Conservation (phyloP, 2,113 vertebrate genomes). For the Polyodon spathula region DNA sequence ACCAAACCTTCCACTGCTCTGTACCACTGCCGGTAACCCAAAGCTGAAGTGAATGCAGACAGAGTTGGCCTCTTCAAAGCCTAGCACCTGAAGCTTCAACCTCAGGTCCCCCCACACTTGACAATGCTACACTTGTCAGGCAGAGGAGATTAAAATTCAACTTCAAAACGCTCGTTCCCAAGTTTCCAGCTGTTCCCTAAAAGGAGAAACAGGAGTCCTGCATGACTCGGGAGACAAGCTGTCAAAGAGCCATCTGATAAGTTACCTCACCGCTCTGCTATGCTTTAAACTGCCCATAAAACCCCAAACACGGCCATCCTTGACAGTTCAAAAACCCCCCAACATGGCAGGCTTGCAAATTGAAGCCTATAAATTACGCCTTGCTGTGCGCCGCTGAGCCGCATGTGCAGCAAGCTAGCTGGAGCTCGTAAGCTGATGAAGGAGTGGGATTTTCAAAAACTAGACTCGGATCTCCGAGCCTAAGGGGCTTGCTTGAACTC, state of each 20-base stretch:
- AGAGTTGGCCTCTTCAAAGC: too few species aligned
- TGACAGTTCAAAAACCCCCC: conserved; percentile 29
- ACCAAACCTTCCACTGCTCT: too few species aligned
- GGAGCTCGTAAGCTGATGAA: conserved; percentile 24
- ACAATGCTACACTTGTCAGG: too few species aligned
- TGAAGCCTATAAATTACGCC: conserved; percentile 38
- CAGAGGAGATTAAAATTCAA: too few species aligned
- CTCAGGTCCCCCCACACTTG: too few species aligned
- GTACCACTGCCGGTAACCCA: too few species aligned
- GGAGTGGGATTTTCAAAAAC: conserved; percentile 7
- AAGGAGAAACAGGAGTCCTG: too few species aligned
- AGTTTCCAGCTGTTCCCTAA: too few species aligned
- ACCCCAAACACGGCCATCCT: conserved; percentile 20
- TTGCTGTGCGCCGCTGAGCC: conserved; percentile 27
- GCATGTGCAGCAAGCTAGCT: conserved; percentile 34
- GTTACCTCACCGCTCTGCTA: too few species aligned
- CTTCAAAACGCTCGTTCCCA: too few species aligned
- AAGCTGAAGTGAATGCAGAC: too few species aligned
- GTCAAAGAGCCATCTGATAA: conserved; percentile 38
- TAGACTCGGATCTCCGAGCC: not conserved
- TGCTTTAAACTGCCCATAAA: conserved; percentile 45
- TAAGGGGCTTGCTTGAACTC: conserved; percentile 13
- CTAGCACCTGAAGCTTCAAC: too few species aligned
- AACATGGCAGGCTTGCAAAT: conserved; percentile 25
- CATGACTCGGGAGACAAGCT: conserved; percentile 33